Base-by-base conservation (phyloP, 2,888 invertebrate species). In the Poecilobothrus nobilitatus region DNA sequence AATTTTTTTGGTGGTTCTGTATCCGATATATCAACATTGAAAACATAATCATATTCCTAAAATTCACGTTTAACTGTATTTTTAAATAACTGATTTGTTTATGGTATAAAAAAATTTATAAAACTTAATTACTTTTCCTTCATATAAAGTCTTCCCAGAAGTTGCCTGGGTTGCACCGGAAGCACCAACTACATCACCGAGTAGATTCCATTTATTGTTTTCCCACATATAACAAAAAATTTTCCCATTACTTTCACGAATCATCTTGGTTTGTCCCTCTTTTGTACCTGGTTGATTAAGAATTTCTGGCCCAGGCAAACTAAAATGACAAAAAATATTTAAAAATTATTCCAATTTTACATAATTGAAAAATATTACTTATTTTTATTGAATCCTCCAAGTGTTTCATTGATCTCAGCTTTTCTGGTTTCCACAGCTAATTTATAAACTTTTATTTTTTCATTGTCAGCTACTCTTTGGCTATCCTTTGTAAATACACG, bases 1-100 rank as follows among this genome's bases (percentile, higher is more conserved):
- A 98, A 83, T 79, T 97, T 95, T 21, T 97, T 83, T 0, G 94
- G 88, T 0, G 94, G 93, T 66, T 88, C 88, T 1, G 92, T 94
- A 77, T 96, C 96, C 77, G 95, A 92, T 68, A 97, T 90, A 76
- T 97, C 97, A n/a, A 98, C 94, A 73, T 89, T 91, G 80, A 98
- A 97, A 37, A 97, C 96, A 82, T 88, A 97, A 83, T 98, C 98
- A 78, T 96, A 98, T 76, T 94, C 91, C 76, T 78, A 65, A 27
- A 71, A 68, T 18, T 33, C 18, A 27, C 5, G 5, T 27, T 27
- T 27, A 27, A 27, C 5, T 27, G 2, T 27, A 27, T 27, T 27
- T 27, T 67, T 18, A 20, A 0, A 2, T 27, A 21, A 67, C 44
- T 66, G 6, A 22, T n/a, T 20, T 34, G n/a, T 64, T 22, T 66